phyloP scores from a whole-genome alignment of 2,113 vertebrate species.

The Chroicocephalus ridibundus region DNA sequence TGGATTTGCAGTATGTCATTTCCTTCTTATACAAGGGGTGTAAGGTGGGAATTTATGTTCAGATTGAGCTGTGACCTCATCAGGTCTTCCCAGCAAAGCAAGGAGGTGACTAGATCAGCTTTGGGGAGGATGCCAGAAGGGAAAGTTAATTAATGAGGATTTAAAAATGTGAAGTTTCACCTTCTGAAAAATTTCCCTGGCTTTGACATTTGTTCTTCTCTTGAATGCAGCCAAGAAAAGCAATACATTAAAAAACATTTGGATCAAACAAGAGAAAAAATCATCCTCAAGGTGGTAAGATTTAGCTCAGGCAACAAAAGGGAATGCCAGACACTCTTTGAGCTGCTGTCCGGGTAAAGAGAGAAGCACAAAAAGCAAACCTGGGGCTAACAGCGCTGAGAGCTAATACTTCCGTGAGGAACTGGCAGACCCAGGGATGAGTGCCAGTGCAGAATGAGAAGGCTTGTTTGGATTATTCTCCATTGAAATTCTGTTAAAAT shows the following conservation, averaged over 20 bases:
- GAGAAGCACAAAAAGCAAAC: background rate
- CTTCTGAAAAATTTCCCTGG: background rate
- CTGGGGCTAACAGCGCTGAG: background rate
- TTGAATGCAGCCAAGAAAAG: background rate
- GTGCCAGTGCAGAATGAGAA: background rate
- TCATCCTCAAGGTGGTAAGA: background rate
- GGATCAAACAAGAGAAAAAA: background rate
- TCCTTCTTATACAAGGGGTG: background rate
- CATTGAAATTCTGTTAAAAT: slow-evolving; percentile 17
- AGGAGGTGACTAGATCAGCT: too few relatives aligned
- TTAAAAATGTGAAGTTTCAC: background rate
- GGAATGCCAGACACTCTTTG: background rate
- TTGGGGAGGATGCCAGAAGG: background rate
- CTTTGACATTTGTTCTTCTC: background rate
- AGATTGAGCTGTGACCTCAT: background rate
- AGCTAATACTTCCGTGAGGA: background rate
- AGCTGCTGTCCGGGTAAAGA: background rate
- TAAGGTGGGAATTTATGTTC: background rate
- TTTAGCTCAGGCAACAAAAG: background rate
- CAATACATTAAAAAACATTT: background rate
- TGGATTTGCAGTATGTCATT: background rate
- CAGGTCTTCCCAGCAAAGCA: background rate
- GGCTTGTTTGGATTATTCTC: background rate
- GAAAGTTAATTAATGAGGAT: background rate
- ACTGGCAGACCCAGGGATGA: background rate